Conservation (phyloP, 2,888 invertebrate genomes). For the Polylopha cassiicola region DNA sequence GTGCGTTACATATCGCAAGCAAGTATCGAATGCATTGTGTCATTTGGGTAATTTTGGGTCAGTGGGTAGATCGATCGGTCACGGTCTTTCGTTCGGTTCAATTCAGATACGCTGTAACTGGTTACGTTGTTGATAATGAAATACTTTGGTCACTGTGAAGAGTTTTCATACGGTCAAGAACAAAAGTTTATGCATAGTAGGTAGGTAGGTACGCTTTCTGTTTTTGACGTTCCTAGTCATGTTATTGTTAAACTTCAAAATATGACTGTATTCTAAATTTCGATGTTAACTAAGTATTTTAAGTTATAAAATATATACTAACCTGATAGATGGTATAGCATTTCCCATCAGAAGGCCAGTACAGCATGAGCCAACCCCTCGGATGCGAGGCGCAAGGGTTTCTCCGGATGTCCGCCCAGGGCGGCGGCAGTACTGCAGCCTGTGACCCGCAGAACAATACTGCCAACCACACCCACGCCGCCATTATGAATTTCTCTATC, state of each 20-base stretch:
- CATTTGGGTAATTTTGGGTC: slow-evolving; percentile 30
- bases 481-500: slow-evolving; percentile 40
- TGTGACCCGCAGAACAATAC: slow-evolving; percentile 66
- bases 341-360: slow-evolving; percentile 89
- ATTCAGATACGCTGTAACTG: slow-evolving; percentile 29
- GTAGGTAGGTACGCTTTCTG: too few species aligned
- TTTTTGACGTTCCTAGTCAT: too few species aligned
- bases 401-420: slow-evolving; percentile 88
- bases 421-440: slow-evolving; percentile 85
- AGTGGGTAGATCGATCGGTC: slow-evolving; percentile 44
- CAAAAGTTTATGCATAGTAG: too few species aligned
- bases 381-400: slow-evolving; percentile 90
- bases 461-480: slow-evolving; percentile 59
- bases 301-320: slow-evolving; percentile 22
- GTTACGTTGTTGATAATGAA: slow-evolving; percentile 17
- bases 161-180: too few species aligned
- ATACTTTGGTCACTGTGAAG: too few species aligned
- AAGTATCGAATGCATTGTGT: too few species aligned
- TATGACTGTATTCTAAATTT: too few species aligned
- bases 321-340: slow-evolving; percentile 93
- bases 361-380: slow-evolving; percentile 90
- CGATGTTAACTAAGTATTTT: too few species aligned
- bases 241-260: too few species aligned
- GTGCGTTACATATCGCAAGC: too few species aligned
- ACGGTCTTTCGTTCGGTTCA: slow-evolving; percentile 40